A percentile compares a stretch with the other conserved stretches of the same genome.
Evolutionary conservation across 2,888 invertebrate species (phyloP).

Genomic region (Drosophila incognita): DNA sequence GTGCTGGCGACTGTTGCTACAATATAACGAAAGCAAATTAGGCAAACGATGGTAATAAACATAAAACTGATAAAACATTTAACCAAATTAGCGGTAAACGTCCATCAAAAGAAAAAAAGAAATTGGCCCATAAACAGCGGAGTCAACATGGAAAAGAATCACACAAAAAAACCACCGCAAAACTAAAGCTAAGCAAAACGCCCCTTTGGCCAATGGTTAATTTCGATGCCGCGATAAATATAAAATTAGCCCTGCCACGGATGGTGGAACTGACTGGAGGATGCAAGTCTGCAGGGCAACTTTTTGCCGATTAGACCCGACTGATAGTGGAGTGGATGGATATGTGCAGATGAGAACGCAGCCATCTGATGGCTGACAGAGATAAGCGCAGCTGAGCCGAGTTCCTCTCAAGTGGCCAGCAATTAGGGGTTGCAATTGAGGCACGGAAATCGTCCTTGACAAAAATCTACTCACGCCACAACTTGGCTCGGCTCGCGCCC

Average conservation of each 20-base stretch:
- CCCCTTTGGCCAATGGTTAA: slow-evolving; percentile 60
- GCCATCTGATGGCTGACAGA: slow-evolving; percentile 65
- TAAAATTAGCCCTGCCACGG: slow-evolving; percentile 45
- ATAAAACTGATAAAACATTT: slow-evolving; percentile 22
- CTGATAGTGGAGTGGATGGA: slow-evolving; percentile 49
- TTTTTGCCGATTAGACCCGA: slow-evolving; percentile 49
- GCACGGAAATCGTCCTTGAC: slow-evolving; percentile 61
- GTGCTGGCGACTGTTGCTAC: neutral
- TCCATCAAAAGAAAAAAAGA: slow-evolving; percentile 41
- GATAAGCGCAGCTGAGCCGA: slow-evolving; percentile 69
- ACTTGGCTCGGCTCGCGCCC: slow-evolving; percentile 54
- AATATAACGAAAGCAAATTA: slow-evolving; percentile 43
- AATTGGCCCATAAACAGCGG: slow-evolving; percentile 60
- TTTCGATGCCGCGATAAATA: slow-evolving; percentile 68
- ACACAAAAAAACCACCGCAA: slow-evolving; percentile 39
- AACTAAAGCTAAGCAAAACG: slow-evolving; percentile 62
- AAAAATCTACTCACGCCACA: slow-evolving; percentile 41
- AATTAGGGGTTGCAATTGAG: slow-evolving; percentile 71
- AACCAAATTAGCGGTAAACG: slow-evolving; percentile 37
- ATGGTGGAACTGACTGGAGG: slow-evolving; percentile 29
- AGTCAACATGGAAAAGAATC: slow-evolving; percentile 35
- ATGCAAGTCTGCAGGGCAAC: slow-evolving; percentile 39
- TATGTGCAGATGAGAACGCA: slow-evolving; percentile 53
- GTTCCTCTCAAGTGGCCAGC: slow-evolving; percentile 67
- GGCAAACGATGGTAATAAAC: slow-evolving; percentile 36